Evolutionary conservation across 2,888 invertebrate genomes (phyloP).

Genomic region (Acanthococcus lagerstroemiae): DNA sequence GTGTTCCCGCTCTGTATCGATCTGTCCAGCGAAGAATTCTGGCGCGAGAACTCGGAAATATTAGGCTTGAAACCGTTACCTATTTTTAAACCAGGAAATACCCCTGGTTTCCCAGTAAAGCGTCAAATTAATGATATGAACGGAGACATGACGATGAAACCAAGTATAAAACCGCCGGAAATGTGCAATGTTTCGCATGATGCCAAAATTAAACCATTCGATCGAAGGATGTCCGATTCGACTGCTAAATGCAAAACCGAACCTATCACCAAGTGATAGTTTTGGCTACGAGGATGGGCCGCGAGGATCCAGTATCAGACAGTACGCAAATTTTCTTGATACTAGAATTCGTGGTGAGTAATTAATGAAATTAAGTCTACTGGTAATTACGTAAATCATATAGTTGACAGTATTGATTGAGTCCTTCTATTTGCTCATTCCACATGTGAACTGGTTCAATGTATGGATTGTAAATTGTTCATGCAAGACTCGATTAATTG

Average conservation of each 20-base stretch:
- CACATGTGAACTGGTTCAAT: too few species aligned
- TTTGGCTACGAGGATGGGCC: too few species aligned
- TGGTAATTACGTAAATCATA: too few species aligned
- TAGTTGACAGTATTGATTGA: too few species aligned
- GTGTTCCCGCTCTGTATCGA: constrained; percentile 62
- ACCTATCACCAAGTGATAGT: constrained; percentile 1
- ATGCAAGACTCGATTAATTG: too few species aligned
- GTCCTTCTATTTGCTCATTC: too few species aligned
- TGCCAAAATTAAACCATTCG: constrained; percentile 15
- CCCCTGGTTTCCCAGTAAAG: constrained; percentile 16
- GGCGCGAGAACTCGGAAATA: constrained; percentile 62
- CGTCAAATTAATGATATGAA: constrained; percentile 26
- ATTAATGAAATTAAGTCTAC: too few species aligned
- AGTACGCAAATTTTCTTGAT: too few species aligned
- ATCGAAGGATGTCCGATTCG: constrained; percentile 18
- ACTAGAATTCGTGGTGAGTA: too few species aligned
- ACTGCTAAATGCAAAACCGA: constrained; percentile 17
- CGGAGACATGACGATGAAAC: constrained; percentile 17
- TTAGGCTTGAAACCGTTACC: constrained; percentile 40
- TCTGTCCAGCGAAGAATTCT: constrained; percentile 75
- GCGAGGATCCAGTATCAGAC: too few species aligned
- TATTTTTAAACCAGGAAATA: constrained; percentile 9
- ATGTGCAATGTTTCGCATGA: constrained; percentile 10
- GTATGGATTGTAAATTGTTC: too few species aligned
- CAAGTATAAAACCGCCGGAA: constrained; percentile 9